Conservation (phyloP, 2,888 invertebrate species). For the Cheilosia urbana region DNA sequence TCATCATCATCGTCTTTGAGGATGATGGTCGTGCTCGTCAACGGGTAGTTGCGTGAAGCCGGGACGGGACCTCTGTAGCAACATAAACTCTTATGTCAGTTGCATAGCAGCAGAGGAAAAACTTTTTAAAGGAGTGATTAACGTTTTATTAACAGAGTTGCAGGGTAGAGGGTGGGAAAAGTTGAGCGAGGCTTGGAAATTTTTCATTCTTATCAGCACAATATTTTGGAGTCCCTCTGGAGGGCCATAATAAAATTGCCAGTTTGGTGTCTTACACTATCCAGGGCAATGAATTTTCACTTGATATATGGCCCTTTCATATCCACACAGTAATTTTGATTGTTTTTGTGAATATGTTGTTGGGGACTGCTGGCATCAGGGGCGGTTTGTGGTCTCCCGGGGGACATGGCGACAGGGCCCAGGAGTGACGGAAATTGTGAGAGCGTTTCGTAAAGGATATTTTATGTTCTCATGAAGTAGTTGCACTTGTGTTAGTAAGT, state of each 20-base stretch:
- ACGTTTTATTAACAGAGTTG: constrained; percentile 64
- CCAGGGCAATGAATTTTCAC: constrained; percentile 41
- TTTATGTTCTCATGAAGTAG: no score
- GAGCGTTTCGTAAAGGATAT: no score
- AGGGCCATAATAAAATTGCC: constrained; percentile 54
- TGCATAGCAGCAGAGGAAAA: constrained; percentile 44
- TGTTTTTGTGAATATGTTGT: constrained; percentile 20
- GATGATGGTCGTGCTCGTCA: constrained; percentile 41
- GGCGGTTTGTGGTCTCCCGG: background rate
- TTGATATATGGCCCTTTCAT: constrained; percentile 47
- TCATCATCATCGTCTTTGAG: constrained; percentile 29
- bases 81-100: constrained; percentile 48
- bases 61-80: background rate
- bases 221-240: constrained; percentile 52
- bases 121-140: constrained; percentile 73
- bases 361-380: constrained; percentile 1
- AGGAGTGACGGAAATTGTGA: background rate
- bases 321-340: constrained; percentile 26
- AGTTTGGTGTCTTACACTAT: constrained; percentile 43
- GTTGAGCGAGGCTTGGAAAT: constrained; percentile 24
- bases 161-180: background rate
- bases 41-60: background rate
- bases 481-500: no score
- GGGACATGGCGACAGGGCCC: constrained; percentile 5
- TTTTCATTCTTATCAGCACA: constrained; percentile 70